phyloP scores from a whole-genome alignment of 2,888 invertebrate species.

The Agriopis aurantiaria region DNA sequence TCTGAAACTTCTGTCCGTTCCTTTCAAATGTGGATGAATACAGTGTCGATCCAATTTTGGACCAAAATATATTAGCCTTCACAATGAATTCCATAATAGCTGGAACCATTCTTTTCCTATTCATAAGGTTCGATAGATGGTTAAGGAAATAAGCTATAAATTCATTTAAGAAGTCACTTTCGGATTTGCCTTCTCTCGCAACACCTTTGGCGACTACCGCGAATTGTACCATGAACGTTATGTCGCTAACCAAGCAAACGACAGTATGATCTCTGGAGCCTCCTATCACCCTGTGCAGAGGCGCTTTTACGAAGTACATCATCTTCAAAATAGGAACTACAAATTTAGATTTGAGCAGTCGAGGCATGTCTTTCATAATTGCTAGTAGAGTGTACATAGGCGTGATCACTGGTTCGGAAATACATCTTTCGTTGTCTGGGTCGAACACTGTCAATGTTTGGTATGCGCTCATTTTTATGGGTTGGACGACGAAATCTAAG shows the following conservation, averaged over 20 bases:
- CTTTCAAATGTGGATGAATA: slow-evolving; percentile 51
- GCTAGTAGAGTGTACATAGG: slow-evolving; percentile 45
- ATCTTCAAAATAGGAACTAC: slow-evolving; percentile 44
- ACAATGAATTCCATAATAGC: slow-evolving; percentile 51
- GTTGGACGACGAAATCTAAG: slow-evolving; percentile 49
- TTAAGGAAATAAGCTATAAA: slow-evolving; percentile 49
- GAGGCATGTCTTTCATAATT: slow-evolving; percentile 47
- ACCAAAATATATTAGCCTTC: slow-evolving; percentile 53
- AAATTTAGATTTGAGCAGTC: slow-evolving; percentile 47
- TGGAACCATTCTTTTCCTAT: slow-evolving; percentile 49
- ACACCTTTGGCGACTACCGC: slow-evolving; percentile 17
- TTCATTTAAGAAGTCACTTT: slow-evolving; percentile 51
- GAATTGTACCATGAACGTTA: slow-evolving; percentile 24
- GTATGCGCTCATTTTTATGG: slow-evolving; percentile 49
- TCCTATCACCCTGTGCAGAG: slow-evolving; percentile 20
- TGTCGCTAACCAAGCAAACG: slow-evolving; percentile 10
- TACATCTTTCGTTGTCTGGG: slow-evolving; percentile 43
- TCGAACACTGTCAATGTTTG: slow-evolving; percentile 43
- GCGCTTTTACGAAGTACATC: slow-evolving; percentile 20
- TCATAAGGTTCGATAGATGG: slow-evolving; percentile 33
- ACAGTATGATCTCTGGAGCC: slow-evolving; percentile 29
- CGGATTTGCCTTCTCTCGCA: slow-evolving; percentile 16
- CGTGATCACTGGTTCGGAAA: slow-evolving; percentile 46
- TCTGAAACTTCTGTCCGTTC: slow-evolving; percentile 52
- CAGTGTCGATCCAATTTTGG: slow-evolving; percentile 45